Conservation (phyloP, 1,140 invertebrate species). For the Onthophagus taurus region DNA sequence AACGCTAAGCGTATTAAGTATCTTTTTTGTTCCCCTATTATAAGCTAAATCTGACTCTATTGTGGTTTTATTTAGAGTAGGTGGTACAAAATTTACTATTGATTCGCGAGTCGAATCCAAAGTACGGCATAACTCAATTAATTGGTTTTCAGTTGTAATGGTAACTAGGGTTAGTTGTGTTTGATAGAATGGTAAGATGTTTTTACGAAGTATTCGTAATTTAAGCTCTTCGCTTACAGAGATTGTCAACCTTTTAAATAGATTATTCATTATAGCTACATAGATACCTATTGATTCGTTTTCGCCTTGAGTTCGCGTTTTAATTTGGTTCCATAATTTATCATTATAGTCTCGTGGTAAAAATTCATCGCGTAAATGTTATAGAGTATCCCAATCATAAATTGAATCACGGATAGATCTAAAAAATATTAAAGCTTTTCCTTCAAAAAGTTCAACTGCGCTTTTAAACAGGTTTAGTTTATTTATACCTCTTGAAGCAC, state of each 20-base stretch:
- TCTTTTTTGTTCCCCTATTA: too few species aligned
- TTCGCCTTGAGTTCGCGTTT: constrained; percentile 22
- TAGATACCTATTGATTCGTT: constrained; percentile 26
- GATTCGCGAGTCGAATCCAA: too few species aligned
- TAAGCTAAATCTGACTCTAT: too few species aligned
- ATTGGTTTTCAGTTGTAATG: not conserved
- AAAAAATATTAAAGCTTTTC: too few species aligned
- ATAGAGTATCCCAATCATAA: constrained; percentile 1
- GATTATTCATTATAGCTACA: constrained; percentile 28
- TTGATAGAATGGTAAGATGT: not conserved
- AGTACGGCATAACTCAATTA: not conserved
- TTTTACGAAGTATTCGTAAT: not conserved
- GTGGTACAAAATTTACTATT: too few species aligned
- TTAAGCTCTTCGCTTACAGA: constrained; percentile 17
- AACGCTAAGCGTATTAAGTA: too few species aligned
- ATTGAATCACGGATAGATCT: too few species aligned
- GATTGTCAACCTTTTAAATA: constrained; percentile 27
- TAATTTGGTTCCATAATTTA: constrained; percentile 27
- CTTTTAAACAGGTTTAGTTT: too few species aligned
- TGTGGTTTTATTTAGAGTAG: too few species aligned
- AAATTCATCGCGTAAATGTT: constrained; percentile 13
- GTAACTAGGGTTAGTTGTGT: not conserved
- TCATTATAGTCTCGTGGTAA: constrained; percentile 24
- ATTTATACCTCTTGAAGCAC: too few species aligned
- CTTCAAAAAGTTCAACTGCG: too few species aligned